These are phyloP conservation scores for Acleris sparsana DNA, from an alignment of 2,888 invertebrate genomes.

Conservation along the genomic window DNA sequence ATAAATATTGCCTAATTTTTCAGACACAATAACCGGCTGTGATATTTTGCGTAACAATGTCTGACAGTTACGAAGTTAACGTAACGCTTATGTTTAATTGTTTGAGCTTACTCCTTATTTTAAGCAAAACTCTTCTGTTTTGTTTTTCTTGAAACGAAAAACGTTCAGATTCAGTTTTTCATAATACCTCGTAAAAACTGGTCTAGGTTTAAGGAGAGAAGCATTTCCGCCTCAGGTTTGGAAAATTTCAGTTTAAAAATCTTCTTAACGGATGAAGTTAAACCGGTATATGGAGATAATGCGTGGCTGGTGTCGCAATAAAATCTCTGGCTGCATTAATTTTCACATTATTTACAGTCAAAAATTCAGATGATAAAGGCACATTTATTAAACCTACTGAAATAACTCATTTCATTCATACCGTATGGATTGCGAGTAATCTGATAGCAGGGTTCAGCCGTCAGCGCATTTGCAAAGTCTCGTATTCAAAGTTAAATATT, in stretches of 20 bases:
- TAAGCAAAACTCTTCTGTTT: too few species aligned
- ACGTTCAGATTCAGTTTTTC: too few species aligned
- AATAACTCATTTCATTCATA: neutral
- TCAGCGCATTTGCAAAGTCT: too few species aligned
- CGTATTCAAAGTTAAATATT: too few species aligned
- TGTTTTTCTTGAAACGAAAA: too few species aligned
- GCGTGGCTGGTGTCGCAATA: neutral
- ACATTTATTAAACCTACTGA: slow-evolving; percentile 2
- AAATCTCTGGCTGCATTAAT: slow-evolving; percentile 10
- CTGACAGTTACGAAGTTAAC: too few species aligned
- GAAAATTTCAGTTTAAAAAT: too few species aligned
- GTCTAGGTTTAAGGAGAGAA: too few species aligned
- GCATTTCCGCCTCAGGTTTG: too few species aligned
- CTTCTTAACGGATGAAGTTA: neutral
- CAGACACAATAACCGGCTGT: slow-evolving; percentile 5
- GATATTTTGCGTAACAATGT: slow-evolving; percentile 1
- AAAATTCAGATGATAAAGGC: slow-evolving; percentile 4
- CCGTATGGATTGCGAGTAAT: neutral
- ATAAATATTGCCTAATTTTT: slow-evolving; percentile 17
- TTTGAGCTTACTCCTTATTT: too few species aligned
- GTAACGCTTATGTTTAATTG: too few species aligned
- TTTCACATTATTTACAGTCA: slow-evolving; percentile 10
- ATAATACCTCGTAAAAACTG: too few species aligned
- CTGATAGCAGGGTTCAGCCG: neutral
- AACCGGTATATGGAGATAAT: neutral